These are phyloP conservation scores for Oplegnathus fasciatus DNA, from an alignment of 2,113 vertebrate species.

Conservation along the genomic window DNA sequence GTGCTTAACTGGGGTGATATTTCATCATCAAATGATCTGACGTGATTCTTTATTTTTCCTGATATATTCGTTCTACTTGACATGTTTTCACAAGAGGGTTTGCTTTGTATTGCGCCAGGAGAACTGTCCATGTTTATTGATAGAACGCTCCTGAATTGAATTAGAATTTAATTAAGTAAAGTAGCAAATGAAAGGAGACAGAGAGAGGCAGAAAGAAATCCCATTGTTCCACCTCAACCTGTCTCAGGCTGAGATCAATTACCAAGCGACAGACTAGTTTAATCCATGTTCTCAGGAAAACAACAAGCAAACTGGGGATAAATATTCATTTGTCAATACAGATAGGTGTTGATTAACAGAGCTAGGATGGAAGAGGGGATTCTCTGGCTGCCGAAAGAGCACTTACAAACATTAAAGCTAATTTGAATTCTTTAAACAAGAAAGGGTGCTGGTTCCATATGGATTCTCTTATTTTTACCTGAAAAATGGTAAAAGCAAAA, in stretches of 20 bases:
- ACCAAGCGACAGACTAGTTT: slow-evolving; percentile 50
- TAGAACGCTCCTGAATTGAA: slow-evolving; percentile 43
- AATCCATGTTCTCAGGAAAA: slow-evolving; percentile 55
- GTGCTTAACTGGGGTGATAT: slow-evolving; percentile 37
- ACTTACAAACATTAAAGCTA: slow-evolving; percentile 2
- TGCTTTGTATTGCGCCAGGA: slow-evolving; percentile 7
- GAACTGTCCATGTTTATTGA: slow-evolving; percentile 60
- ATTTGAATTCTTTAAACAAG: slow-evolving; percentile 8
- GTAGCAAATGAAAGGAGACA: slow-evolving; percentile 59
- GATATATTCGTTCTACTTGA: slow-evolving; percentile 18
- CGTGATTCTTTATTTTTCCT: slow-evolving; percentile 46
- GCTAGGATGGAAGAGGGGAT: not conserved
- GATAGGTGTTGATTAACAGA: slow-evolving; percentile 36
- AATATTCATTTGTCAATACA: slow-evolving; percentile 51
- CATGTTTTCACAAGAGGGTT: slow-evolving; percentile 39
- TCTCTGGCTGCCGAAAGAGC: not conserved
- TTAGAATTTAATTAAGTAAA: slow-evolving; percentile 70
- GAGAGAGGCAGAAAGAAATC: slow-evolving; percentile 51
- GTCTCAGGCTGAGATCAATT: slow-evolving; percentile 63
- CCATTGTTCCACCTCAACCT: slow-evolving; percentile 58
- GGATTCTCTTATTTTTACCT: not conserved
- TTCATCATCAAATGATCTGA: slow-evolving; percentile 58
- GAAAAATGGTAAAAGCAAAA: not conserved
- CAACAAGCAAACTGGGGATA: slow-evolving; percentile 65
- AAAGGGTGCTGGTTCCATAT: not conserved